These are phyloP conservation scores for Colistium nudipinnis DNA, from an alignment of 2,113 vertebrate genomes.

Conservation along the genomic window DNA sequence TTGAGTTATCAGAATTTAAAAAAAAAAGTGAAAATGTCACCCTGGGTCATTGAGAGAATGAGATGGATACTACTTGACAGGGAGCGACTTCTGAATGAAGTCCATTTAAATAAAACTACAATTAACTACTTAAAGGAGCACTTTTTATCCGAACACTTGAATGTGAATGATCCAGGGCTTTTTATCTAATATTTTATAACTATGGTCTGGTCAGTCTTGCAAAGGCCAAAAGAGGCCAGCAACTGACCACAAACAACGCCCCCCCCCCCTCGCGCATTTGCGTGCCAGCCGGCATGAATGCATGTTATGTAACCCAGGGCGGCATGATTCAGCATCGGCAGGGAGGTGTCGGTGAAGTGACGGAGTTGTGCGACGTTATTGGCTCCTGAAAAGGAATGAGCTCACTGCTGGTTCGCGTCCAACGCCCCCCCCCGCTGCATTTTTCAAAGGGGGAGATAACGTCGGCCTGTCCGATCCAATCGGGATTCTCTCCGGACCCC, in stretches of 20 bases:
- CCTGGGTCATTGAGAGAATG: neutral
- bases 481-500: conserved; percentile 50
- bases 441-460: conserved; percentile 79
- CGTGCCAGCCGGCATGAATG: conserved; percentile 52
- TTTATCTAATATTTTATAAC: too few relatives aligned
- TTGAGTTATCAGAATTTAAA: too few relatives aligned
- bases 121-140: too few relatives aligned
- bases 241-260: conserved; percentile 27
- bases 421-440: conserved; percentile 73
- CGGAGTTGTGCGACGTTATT: conserved; percentile 53
- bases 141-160: too few relatives aligned
- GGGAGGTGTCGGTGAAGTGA: conserved; percentile 54
- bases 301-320: conserved; percentile 69
- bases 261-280: conserved; percentile 9
- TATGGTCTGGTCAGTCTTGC: neutral
- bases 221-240: conserved; percentile 42
- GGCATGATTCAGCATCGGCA: conserved; percentile 73
- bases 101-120: too few relatives aligned
- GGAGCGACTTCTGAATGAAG: too few relatives aligned
- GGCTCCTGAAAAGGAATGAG: conserved; percentile 73
- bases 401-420: conserved; percentile 78
- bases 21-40: too few relatives aligned
- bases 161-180: too few relatives aligned
- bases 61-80: neutral
- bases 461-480: conserved; percentile 71